phyloP scores from a whole-genome alignment of 2,113 vertebrate genomes.

The Bungarus multicinctus region DNA sequence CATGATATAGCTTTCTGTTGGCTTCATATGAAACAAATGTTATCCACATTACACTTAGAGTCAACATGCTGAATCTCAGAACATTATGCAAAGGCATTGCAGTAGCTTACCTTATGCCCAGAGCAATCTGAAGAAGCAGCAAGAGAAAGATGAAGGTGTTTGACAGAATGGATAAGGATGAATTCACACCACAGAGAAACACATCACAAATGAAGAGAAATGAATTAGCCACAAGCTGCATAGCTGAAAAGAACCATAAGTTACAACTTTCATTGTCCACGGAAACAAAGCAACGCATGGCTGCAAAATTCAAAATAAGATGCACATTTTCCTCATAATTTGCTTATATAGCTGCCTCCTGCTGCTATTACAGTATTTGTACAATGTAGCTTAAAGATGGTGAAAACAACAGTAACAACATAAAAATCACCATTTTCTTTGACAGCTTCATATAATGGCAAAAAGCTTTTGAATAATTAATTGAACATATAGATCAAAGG shows the following conservation, averaged over 20 bases:
- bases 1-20: not conserved
- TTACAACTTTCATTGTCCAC: slow-evolving; percentile 54
- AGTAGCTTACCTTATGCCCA: slow-evolving; percentile 64
- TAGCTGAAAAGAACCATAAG: slow-evolving; percentile 74
- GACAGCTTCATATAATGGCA: not conserved
- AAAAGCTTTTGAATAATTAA: not conserved
- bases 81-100: slow-evolving; percentile 14
- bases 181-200: slow-evolving; percentile 72
- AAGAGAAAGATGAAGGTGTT: slow-evolving; percentile 71
- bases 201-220: slow-evolving; percentile 75
- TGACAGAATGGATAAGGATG: slow-evolving; percentile 71
- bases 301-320: slow-evolving; percentile 47
- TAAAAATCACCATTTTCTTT: not conserved
- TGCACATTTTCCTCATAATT: slow-evolving; percentile 14
- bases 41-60: not conserved
- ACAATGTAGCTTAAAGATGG: not conserved
- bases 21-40: slow-evolving; percentile 13
- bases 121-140: slow-evolving; percentile 68
- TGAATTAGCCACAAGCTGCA: slow-evolving; percentile 65
- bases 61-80: slow-evolving; percentile 23
- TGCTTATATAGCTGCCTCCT: not conserved
- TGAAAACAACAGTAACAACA: not conserved
- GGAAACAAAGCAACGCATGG: slow-evolving; percentile 34
- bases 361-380: not conserved
- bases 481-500: not conserved